Evolutionary conservation across 2,797 vertebrate genomes (phyloP).

Genomic region (Hybognathus amarus): DNA sequence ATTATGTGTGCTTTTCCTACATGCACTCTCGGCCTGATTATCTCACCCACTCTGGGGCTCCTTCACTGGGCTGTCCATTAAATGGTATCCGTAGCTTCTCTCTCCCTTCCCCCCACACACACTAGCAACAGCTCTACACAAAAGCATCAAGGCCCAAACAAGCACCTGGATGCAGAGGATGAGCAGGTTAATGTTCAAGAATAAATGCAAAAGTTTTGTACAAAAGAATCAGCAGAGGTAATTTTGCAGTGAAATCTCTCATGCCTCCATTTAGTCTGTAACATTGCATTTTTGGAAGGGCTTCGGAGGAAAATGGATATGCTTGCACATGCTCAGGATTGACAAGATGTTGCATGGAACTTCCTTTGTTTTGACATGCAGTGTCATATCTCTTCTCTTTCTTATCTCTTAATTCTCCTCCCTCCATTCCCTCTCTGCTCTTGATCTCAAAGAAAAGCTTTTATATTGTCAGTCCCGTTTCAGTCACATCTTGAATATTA

Average conservation of each 20-base stretch:
- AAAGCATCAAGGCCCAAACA: conserved; percentile 18
- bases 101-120: conserved; percentile 54
- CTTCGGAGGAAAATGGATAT: conserved; percentile 57
- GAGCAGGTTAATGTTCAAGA: conserved; percentile 17
- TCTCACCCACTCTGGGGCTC: conserved; percentile 73
- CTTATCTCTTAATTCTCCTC: conserved; percentile 65
- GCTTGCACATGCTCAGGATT: background rate
- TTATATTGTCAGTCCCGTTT: conserved; percentile 70
- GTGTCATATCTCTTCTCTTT: conserved; percentile 64
- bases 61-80: conserved; percentile 74
- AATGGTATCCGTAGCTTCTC: conserved; percentile 68
- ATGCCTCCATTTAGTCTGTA: background rate
- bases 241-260: conserved; percentile 2
- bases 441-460: conserved; percentile 67
- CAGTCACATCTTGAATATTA: conserved; percentile 58
- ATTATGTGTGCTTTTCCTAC: conserved; percentile 64
- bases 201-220: conserved; percentile 27
- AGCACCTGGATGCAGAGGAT: conserved; percentile 33
- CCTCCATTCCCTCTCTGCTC: conserved; percentile 63
- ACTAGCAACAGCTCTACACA: conserved; percentile 35
- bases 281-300: conserved; percentile 12
- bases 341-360: conserved; percentile 23
- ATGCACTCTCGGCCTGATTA: conserved; percentile 74
- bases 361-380: conserved; percentile 62
- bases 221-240: background rate